Evolutionary conservation across 2,113 vertebrate species (phyloP), one percentile per base, ranked within the genome.

Genomic region (Chrysochloris asiatica): DNA sequence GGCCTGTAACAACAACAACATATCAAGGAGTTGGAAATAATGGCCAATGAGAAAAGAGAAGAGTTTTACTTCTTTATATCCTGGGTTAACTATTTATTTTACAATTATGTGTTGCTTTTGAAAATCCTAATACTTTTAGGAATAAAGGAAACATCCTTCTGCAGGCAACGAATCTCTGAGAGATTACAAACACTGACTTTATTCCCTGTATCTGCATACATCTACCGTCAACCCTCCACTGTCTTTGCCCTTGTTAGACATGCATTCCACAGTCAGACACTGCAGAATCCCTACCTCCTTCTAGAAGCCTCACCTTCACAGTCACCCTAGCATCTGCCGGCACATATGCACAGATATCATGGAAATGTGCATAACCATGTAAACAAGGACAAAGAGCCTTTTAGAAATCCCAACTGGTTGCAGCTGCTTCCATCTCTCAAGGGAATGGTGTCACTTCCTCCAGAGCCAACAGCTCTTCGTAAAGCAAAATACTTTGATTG

Each of bases 321-420:
- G 75, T 71, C 79, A 86, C 86, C 54, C 75, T 43, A 38, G 63
- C 88, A 91, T 94, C 92, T 95, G 95, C 47, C 28, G 52, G 88
- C 88, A 67, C 65, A 61, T 47, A 76, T 54, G 90, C 86, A 47
- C 47, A 48, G 75, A 33, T 73, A 87, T 30, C 78, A 52, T 28
- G 75, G 79, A 85, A 73, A 92, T 17, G 47, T 38, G 45, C 59
- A 28, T 61, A 48, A 80, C 69, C 52, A 30, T 52, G 56, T 45
- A 48, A 89, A 82, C 41, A 61, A 71, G 78, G 69, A 83, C 83
- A 75, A 61, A 91, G 76, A 19, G 41, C 28, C 56, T 33, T 72
- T 92, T 33, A 77, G 73, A 93, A 84, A 77, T 90, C 78, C 52
- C 87, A 63, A 7, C 10, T 63, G 72, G 33, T 2, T 28, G 47